Evolutionary conservation across 2,888 invertebrate species (phyloP), one percentile per base, ranked within the genome.

Genomic region (Amorpha juglandis): DNA sequence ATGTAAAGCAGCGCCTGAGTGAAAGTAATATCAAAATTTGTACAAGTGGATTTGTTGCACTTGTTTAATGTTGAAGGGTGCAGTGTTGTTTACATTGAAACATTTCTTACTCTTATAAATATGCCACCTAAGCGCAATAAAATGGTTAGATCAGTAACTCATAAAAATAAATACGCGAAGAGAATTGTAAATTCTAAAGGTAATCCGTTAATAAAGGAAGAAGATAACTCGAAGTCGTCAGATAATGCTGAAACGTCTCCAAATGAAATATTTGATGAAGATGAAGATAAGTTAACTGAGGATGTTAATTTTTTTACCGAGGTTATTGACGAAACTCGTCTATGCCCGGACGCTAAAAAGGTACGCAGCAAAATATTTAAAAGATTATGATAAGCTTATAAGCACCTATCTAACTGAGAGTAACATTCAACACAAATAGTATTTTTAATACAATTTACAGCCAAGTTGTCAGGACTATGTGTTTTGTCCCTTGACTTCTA

Each of bases 1-100:
- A 50, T 64, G 63, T 67, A 69, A 21, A n/a, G n/a, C 55, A 81
- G 88, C 92, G 92, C 92, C 92, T 92, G 89, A 82, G 89, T 89
- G 89, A 91, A 90, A 90, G 86, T 84, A 87, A 86, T 90, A 92
- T 90, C 91, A 91, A 91, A 87, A 75, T 83, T 81, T 79, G 72
- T 78, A 75, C 70, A 72, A 74, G 79, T 77, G 74, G 77, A 80
- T 79, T 77, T 73, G 70, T 83, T 86, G 78, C 77, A 76, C 70
- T 63, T 69, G 63, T 68, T 65, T 69, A 67, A 55, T 1, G 42
- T 35, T 47, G 16, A 27, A 63, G 16, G 27, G 6, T 21, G 62
- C 52, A 70, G 66, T 74, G 72, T 66, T 74, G 68, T 72, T 67
- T 9, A 19, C 69, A 68, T 35, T 53, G 16, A 53, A 11, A 53